Base-by-base conservation (phyloP, 2,797 vertebrate genomes). In the Phrynocephalus guinanensis region DNA sequence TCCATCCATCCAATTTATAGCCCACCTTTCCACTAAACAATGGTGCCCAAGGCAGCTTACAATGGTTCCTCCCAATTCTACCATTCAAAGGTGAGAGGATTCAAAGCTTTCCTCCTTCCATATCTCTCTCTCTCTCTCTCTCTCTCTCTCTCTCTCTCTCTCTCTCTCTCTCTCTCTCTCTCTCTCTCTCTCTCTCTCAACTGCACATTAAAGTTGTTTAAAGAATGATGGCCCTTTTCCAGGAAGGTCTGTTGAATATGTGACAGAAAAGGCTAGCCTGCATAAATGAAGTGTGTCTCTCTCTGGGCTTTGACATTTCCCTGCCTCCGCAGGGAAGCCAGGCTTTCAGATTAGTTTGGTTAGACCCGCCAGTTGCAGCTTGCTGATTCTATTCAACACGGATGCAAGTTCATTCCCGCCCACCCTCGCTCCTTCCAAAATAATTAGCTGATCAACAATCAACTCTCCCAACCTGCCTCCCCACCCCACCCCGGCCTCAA, bases 281-380 rank as follows among this genome's bases (percentile, higher is more conserved):
- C 93, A 94, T 95, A 96, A 95, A 95, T 94, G 94, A 94, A 94
- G 93, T 93, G 89, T 93, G 90, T 81, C 91, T 95, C 95, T 95
- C 95, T 90, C 89, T 0, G 86, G 95, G 93, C 94, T 93, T 90
- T 95, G 95, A 95, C 94, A 95, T 96, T 96, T 95, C 95, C 94
- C 92, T 92, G 89, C 90, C 95, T 95, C 95, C 93, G 83, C 92
- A 94, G 95, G 95, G 95, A 96, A 87, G 93, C 93, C 88, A 92
- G 94, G 92, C 92, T 94, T 95, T 96, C 92, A 96, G 94, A 96
- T 96, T 95, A 95, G 95, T 95, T 96, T 96, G 93, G 95, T 96
- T 96, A 95, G 93, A 93, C 94, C 93, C 95, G 95, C 94, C 38
- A 95, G 95, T 95, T 95, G 93, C 91, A 93, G 93, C 95, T 91